A percentile compares a stretch with the other conserved stretches of the same genome.
These are phyloP conservation scores for Myotis planiceps DNA, from an alignment of 2,797 vertebrate species.

Conservation along the genomic window DNA sequence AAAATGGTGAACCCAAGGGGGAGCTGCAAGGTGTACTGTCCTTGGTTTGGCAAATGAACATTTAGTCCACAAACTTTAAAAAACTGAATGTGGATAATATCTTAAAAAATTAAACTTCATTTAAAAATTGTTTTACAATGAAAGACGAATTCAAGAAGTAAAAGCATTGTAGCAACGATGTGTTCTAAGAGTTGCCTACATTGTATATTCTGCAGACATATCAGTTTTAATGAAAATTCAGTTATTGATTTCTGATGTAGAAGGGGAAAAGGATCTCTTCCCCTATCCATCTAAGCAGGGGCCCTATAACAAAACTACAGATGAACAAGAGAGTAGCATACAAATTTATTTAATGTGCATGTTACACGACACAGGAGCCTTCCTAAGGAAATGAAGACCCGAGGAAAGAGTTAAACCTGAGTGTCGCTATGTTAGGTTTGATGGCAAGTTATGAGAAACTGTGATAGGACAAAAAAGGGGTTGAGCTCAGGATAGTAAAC, in stretches of 20 bases:
- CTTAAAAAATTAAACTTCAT: background rate
- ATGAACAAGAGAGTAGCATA: background rate
- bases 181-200: background rate
- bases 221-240: conserved; percentile 7
- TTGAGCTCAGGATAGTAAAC: background rate
- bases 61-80: background rate
- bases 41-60: background rate
- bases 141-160: background rate
- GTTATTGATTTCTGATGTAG: background rate
- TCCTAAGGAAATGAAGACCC: background rate
- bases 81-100: background rate
- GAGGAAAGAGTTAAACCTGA: background rate
- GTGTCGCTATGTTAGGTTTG: background rate
- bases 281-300: background rate
- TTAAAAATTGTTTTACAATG: background rate
- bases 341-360: background rate
- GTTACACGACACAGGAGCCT: background rate
- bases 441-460: background rate
- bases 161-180: background rate
- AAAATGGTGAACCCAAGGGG: background rate
- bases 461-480: background rate
- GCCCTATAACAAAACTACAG: background rate
- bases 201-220: background rate
- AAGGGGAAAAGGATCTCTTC: background rate
- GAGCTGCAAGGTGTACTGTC: background rate